These are phyloP conservation scores for Eudemis profundana DNA, from an alignment of 2,888 invertebrate species.

Conservation along the genomic window DNA sequence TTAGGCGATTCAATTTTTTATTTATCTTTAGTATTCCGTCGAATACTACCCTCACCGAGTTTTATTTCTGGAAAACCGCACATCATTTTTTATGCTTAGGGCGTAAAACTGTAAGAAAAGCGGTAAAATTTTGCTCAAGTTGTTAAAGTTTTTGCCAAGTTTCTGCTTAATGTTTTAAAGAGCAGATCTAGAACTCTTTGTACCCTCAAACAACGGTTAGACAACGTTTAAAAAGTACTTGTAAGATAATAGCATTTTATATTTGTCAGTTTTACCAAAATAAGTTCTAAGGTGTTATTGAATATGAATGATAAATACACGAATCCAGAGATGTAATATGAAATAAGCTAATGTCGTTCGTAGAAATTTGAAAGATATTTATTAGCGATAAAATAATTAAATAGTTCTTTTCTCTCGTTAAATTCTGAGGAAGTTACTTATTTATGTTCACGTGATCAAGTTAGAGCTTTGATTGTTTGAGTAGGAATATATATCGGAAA, in stretches of 20 bases:
- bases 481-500: no score
- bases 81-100: constrained; percentile 6
- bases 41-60: neutral
- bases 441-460: no score
- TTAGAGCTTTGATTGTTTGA: no score
- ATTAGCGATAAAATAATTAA: no score
- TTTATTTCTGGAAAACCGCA: constrained; percentile 10
- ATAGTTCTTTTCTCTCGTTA: no score
- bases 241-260: neutral
- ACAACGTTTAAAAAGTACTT: neutral
- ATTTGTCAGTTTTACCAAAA: neutral
- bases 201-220: neutral
- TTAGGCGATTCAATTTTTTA: no score
- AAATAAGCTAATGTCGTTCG: no score
- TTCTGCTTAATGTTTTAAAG: constrained; percentile 3
- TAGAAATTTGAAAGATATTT: no score
- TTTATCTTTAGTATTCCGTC: neutral
- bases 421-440: no score
- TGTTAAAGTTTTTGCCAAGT: constrained; percentile 24
- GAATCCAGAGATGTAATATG: no score
- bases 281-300: neutral
- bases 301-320: no score
- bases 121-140: constrained; percentile 27
- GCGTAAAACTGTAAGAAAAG: constrained; percentile 14
- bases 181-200: neutral